Percentiles rank a stretch among this genome's conserved stretches.
These are phyloP conservation scores for Zaprionus africanus DNA, from an alignment of 1,140 invertebrate species.

Conservation along the genomic window DNA sequence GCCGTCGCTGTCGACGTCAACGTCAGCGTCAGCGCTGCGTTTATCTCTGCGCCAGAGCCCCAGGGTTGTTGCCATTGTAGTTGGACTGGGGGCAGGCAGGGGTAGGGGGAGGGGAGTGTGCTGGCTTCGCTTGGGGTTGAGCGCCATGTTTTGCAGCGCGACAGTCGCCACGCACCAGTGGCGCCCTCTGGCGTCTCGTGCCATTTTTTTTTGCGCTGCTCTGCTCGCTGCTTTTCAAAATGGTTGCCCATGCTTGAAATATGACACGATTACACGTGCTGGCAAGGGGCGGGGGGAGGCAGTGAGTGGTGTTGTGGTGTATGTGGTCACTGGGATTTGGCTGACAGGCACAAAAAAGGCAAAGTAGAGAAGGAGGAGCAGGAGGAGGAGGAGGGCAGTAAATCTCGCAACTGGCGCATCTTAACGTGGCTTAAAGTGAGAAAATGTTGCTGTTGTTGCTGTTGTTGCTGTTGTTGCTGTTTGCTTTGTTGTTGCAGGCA, in stretches of 20 bases:
- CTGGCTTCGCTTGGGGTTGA: slow-evolving; percentile 1
- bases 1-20: slow-evolving; percentile 39
- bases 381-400: slow-evolving; percentile 19
- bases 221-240: slow-evolving; percentile 49
- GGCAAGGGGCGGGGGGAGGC: background rate
- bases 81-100: background rate
- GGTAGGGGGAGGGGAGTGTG: background rate
- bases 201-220: slow-evolving; percentile 13
- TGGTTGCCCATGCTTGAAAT: slow-evolving; percentile 77
- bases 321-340: slow-evolving; percentile 8
- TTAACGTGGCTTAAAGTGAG: slow-evolving; percentile 54
- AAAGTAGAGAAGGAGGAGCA: slow-evolving; percentile 3
- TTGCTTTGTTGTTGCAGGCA: slow-evolving; percentile 19
- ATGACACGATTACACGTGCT: slow-evolving; percentile 72
- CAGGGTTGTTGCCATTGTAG: slow-evolving; percentile 39
- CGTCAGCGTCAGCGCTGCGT: slow-evolving; percentile 27
- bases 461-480: background rate
- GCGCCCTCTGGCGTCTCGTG: slow-evolving; percentile 49
- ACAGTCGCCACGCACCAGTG: slow-evolving; percentile 47
- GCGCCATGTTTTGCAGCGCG: slow-evolving; percentile 50
- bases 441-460: slow-evolving; percentile 22
- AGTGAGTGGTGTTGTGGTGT: background rate
- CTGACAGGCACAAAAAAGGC: slow-evolving; percentile 5
- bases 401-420: slow-evolving; percentile 46
- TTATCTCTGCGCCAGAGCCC: slow-evolving; percentile 63